Evolutionary conservation across 1,140 invertebrate genomes (phyloP).

Genomic region (Plodia interpunctella): DNA sequence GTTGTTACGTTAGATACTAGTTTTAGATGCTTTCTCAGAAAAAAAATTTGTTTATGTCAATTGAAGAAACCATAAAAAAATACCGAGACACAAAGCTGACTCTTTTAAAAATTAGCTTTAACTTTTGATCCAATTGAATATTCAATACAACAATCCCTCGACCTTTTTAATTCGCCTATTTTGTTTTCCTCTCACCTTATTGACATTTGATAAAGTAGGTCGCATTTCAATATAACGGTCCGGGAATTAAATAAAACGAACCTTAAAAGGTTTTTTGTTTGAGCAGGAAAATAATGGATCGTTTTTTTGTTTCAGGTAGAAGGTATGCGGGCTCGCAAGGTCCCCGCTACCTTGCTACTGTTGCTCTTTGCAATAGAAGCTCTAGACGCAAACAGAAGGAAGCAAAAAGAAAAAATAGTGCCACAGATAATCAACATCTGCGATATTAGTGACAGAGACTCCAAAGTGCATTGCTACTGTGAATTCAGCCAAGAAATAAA

Average conservation of each 20-base stretch:
- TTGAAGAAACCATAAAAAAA: no score
- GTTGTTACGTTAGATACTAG: no score
- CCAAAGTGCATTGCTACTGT: constrained; percentile 74
- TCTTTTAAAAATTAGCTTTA: constrained; percentile 4
- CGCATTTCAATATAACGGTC: constrained; percentile 1
- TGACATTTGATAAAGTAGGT: constrained; percentile 7
- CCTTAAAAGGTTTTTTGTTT: constrained; percentile 2
- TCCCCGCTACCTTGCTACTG: constrained; percentile 70
- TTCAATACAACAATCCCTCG: background rate
- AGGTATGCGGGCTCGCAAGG: constrained; percentile 69
- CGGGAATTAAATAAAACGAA: constrained; percentile 13
- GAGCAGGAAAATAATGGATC: background rate
- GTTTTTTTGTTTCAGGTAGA: constrained; percentile 59
- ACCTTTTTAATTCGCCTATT: constrained; percentile 6
- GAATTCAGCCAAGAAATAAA: constrained; percentile 64
- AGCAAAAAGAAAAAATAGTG: constrained; percentile 57
- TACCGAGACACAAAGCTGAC: background rate
- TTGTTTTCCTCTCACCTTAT: constrained; percentile 3
- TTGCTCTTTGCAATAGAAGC: constrained; percentile 67
- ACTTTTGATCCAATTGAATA: background rate
- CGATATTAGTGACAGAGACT: constrained; percentile 68
- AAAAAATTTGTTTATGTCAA: no score
- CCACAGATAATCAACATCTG: constrained; percentile 62
- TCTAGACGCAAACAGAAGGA: constrained; percentile 61
- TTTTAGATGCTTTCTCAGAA: no score